Evolutionary conservation across 2,797 vertebrate genomes (phyloP).

Genomic region (Scolopax bukidnonensis): DNA sequence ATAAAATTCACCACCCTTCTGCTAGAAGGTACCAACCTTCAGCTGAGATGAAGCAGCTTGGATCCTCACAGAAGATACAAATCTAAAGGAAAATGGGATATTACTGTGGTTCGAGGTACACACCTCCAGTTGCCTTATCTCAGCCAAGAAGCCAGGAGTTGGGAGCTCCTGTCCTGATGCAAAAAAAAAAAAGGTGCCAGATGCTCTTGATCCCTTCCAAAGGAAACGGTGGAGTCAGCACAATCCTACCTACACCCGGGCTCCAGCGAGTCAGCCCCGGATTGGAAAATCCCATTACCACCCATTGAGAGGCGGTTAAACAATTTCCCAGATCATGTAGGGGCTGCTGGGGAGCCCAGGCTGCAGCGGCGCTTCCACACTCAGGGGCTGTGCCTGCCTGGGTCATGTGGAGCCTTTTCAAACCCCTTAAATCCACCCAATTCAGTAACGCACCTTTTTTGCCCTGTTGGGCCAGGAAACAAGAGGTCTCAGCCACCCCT

Average conservation of each 20-base stretch:
- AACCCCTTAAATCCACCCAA: not conserved
- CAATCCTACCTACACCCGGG: not conserved
- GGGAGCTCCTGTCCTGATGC: not conserved
- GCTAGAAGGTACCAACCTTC: not conserved
- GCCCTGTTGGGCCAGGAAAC: not conserved
- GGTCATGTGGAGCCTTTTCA: not conserved
- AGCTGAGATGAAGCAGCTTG: not conserved
- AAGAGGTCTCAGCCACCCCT: not conserved
- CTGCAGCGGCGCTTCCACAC: not conserved
- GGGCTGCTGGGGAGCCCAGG: not conserved
- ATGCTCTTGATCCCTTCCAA: not conserved
- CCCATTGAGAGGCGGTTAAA: not conserved
- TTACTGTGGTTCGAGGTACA: fast-evolving
- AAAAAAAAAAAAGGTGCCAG: not conserved
- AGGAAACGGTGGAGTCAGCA: not conserved
- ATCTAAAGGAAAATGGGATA: fast-evolving
- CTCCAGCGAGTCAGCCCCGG: not conserved
- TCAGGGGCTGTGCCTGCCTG: not conserved
- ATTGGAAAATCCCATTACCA: constrained; percentile 21
- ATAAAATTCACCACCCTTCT: not conserved
- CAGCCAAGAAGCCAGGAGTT: not conserved
- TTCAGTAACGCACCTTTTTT: not conserved
- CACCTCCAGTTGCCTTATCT: not conserved
- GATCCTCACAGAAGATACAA: not conserved
- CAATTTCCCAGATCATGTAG: not conserved